Percentiles rank a stretch among this genome's conserved stretches.
phyloP scores from a whole-genome alignment of 2,888 invertebrate species.

The Gymnoscelis rufifasciata region DNA sequence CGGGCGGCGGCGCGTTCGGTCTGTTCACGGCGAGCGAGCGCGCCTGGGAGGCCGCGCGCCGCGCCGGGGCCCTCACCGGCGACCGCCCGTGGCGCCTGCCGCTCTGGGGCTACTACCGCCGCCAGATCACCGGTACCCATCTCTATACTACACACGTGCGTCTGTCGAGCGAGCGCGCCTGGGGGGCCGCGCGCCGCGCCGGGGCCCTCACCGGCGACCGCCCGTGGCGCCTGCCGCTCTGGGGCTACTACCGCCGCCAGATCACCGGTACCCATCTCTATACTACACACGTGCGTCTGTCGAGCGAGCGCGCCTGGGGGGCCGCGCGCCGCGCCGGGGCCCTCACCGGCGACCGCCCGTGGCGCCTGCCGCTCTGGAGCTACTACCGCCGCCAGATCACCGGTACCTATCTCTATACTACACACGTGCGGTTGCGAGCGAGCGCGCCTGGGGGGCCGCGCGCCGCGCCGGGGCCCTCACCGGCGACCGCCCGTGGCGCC shows the following conservation, averaged over 20 bases:
- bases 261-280: conserved; percentile 55
- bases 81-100: conserved; percentile 91
- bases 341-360: not conserved
- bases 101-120: conserved; percentile 84
- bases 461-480: too few relatives aligned
- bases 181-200: too few relatives aligned
- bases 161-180: conserved; percentile 6
- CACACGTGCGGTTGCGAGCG: too few relatives aligned
- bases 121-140: conserved; percentile 36
- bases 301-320: not conserved
- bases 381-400: not conserved
- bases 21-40: conserved; percentile 82
- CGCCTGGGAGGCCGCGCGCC: conserved; percentile 81
- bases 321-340: too few relatives aligned
- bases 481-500: not conserved
- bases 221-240: conserved; percentile 10
- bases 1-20: conserved; percentile 84
- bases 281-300: conserved; percentile 32
- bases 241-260: conserved; percentile 14
- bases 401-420: not conserved
- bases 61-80: conserved; percentile 83
- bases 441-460: too few relatives aligned
- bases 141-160: not conserved
- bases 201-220: conserved; percentile 4
- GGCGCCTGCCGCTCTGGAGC: conserved; percentile 4